These are phyloP conservation scores for Silurus lanzhouensis DNA, from an alignment of 2,797 vertebrate species.

Conservation along the genomic window DNA sequence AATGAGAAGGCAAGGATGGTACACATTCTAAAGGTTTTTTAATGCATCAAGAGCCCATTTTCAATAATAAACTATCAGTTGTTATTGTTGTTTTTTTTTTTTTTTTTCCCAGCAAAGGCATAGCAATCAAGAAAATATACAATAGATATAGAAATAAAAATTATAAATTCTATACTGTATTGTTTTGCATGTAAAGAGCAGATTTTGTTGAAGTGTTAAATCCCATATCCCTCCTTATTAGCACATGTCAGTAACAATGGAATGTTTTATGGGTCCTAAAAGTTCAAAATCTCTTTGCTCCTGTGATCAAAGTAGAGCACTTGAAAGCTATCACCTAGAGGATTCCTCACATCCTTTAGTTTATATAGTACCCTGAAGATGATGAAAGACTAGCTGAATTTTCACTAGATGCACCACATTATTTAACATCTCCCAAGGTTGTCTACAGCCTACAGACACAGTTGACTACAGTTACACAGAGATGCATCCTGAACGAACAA, in stretches of 20 bases:
- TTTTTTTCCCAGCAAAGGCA: background rate
- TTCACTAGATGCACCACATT: slow-evolving; percentile 9
- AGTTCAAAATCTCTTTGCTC: background rate
- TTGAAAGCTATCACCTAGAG: slow-evolving; percentile 13
- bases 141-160: too few relatives aligned
- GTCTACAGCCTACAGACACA: slow-evolving; percentile 23
- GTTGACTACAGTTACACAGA: slow-evolving; percentile 23
- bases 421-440: slow-evolving; percentile 34
- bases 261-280: slow-evolving; percentile 19
- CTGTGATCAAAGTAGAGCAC: slow-evolving; percentile 38
- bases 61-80: background rate
- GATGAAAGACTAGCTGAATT: slow-evolving; percentile 41
- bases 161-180: background rate
- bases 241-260: background rate
- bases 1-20: background rate
- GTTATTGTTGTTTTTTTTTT: background rate
- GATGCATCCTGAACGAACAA: slow-evolving; percentile 12
- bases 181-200: background rate
- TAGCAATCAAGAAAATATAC: background rate
- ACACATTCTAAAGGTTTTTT: background rate
- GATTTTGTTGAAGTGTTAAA: background rate
- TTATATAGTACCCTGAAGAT: slow-evolving; percentile 26
- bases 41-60: background rate
- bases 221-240: background rate
- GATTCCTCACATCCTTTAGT: slow-evolving; percentile 22